Base-by-base conservation (phyloP, 2,797 vertebrate species). In the Pseudochirops cupreus region DNA sequence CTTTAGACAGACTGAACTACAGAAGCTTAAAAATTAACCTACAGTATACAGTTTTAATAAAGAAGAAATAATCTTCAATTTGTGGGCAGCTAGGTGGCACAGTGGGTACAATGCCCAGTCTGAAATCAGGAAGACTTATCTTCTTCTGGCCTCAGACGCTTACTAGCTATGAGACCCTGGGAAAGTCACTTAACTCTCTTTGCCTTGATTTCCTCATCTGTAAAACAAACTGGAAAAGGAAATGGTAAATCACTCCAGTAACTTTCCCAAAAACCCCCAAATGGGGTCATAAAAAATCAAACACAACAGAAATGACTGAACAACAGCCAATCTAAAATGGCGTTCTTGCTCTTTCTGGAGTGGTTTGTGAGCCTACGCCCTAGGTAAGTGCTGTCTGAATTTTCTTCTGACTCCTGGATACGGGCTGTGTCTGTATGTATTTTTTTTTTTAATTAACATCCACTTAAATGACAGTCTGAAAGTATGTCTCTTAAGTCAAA, bases 401-500 rank as follows among this genome's bases (percentile, higher is more conserved):
- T 92, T 90, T 62, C 18, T 74, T 46, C 92, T 89, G 82, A 29
- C 18, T 54, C 50, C 94, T 58, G 29, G 28, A 95, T 94, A 91
- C 82, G 28, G 39, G 26, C 56, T 94, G 28, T 16, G n/a, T 56
- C 24, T 92, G 18, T 57, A 90, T 39, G 67, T 53, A 50, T 92
- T 93, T 97, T 95, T 91, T 50, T 91, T 57, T 57, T 56, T 24
- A 21, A 95, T 56, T 90, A 92, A 62, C 57, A 13, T 62, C 93
- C 96, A 95, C 56, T 50, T 26, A 95, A 58, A 52, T 90, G 16
- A 7, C 24, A 94, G 1, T 92, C 52, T 94, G 59, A 95, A 96
- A 95, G 87, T 56, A 90, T 18, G 91, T 33, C 29, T 94, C 53
- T 4, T 62, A 82, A 62, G 52, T 92, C 67, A 94, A 91, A 93